A percentile compares a stretch with the other conserved stretches of the same genome.
Evolutionary conservation across 2,888 invertebrate species (phyloP).

Genomic region (Oligia latruncula): DNA sequence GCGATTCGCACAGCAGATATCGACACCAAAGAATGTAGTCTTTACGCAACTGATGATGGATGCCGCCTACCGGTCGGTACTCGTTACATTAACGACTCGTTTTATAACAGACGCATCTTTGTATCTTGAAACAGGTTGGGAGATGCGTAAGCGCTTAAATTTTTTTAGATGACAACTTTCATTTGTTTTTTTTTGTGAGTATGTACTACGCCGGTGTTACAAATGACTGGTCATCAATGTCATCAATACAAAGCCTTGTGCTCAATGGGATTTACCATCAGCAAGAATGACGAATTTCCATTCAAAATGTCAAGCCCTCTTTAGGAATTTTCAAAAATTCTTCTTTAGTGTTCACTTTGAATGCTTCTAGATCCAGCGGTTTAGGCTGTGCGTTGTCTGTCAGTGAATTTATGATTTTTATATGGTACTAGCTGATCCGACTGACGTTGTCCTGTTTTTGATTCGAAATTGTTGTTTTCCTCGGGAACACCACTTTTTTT

Average conservation of each 20-base stretch:
- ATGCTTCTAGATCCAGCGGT: background rate
- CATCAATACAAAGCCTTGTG: background rate
- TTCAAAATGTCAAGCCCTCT: background rate
- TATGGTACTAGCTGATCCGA: too few species aligned
- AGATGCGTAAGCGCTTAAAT: conserved; percentile 24
- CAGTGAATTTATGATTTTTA: too few species aligned
- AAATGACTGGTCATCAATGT: background rate
- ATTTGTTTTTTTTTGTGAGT: conserved; percentile 7
- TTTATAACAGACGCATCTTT: conserved; percentile 39
- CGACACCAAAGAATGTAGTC: conserved; percentile 72
- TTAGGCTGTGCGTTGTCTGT: background rate
- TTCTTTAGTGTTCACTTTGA: background rate
- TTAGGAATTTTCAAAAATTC: background rate
- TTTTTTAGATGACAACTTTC: conserved; percentile 37
- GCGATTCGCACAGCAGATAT: conserved; percentile 75
- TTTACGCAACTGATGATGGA: conserved; percentile 72
- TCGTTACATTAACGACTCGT: conserved; percentile 42
- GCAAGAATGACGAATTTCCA: background rate
- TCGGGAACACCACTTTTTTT: too few species aligned
- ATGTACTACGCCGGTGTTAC: background rate
- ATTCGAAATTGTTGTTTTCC: too few species aligned
- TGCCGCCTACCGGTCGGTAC: conserved; percentile 46
- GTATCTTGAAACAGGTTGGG: conserved; percentile 34
- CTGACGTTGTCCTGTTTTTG: too few species aligned
- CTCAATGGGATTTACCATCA: background rate